phyloP scores from a whole-genome alignment of 1,140 invertebrate species.

The Drosophila arawakana region DNA sequence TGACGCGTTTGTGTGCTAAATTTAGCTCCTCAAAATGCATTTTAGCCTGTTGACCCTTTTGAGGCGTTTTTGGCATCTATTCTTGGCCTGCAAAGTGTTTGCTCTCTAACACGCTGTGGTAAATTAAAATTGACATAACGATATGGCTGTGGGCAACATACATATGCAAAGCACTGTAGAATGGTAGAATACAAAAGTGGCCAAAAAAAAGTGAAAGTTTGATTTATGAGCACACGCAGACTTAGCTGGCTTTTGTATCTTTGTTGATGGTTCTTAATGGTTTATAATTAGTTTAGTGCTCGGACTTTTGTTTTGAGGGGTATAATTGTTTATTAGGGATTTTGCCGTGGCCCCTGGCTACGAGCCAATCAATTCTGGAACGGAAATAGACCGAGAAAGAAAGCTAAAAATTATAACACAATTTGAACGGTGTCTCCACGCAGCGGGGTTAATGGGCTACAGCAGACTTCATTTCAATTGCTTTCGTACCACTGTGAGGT shows the following conservation, averaged over 20 bases:
- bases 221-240: slow-evolving; percentile 66
- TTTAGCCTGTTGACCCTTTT: slow-evolving; percentile 70
- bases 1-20: slow-evolving; percentile 36
- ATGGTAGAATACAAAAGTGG: background rate
- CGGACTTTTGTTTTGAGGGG: slow-evolving; percentile 28
- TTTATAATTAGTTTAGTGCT: slow-evolving; percentile 66
- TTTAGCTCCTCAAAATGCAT: slow-evolving; percentile 64
- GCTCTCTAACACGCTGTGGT: no score
- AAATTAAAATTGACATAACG: slow-evolving; percentile 59
- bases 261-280: slow-evolving; percentile 55
- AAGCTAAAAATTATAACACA: slow-evolving; percentile 12
- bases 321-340: slow-evolving; percentile 50
- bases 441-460: slow-evolving; percentile 53
- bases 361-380: slow-evolving; percentile 75
- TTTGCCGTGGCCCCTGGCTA: slow-evolving; percentile 43
- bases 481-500: slow-evolving; percentile 4
- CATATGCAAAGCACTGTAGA: slow-evolving; percentile 6
- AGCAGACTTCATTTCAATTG: background rate
- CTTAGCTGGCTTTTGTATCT: slow-evolving; percentile 42
- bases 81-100: slow-evolving; percentile 62
- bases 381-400: slow-evolving; percentile 64
- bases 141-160: background rate
- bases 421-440: slow-evolving; percentile 24
- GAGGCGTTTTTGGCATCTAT: slow-evolving; percentile 58
- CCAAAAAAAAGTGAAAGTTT: slow-evolving; percentile 70